Base-by-base conservation (phyloP, 92 coral and sea anemone species). In the Actinostola sp. region DNA sequence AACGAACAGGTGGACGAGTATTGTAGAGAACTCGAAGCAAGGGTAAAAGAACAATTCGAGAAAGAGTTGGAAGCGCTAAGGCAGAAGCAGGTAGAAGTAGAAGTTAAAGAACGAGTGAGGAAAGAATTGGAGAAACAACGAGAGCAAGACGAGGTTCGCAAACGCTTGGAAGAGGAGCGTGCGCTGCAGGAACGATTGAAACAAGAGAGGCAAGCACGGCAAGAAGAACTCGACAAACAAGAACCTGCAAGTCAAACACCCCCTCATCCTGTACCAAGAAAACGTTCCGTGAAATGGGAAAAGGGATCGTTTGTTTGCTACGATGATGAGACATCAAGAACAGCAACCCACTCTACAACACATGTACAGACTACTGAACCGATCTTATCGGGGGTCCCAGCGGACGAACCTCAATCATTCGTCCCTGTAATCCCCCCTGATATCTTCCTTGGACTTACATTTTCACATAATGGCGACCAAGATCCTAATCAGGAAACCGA, bases 351-450 rank as follows among this genome's bases (percentile, higher is more conserved):
- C n/a, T n/a, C n/a, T n/a, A n/a, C n/a, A 39, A 66, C 46, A 31
- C 41, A 61, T 43, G 5, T 17, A 19, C 77, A 71, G 27, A 56
- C 77, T 11, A 12, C 63, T n/a, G 55, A 44, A 56, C 28, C 54
- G 8, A 53, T 2, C 24, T 15, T 25, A 6, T 20, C 30, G 31
- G 63, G n/a, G n/a, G n/a, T n/a, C n/a, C n/a, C n/a, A n/a, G n/a
- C n/a, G n/a, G n/a, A n/a, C n/a, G n/a, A n/a, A 14, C 76, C 63
- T 34, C 34, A 53, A 8, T 21, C 76, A 12, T 72, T 79, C 38
- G 92, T 85, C 3, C 97, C 92, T 0, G 61, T 66, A 10, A 68
- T 91, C 0, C 89, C 97, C 36, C 97, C 97, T n/a, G 92, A 91
- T 67, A 84, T 91, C 32, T 83, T 91, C 77, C 76, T 91, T 45